Percentiles rank a stretch among this genome's conserved stretches.
Conservation (phyloP, 2,113 vertebrate species). For the Pedetes capensis region DNA sequence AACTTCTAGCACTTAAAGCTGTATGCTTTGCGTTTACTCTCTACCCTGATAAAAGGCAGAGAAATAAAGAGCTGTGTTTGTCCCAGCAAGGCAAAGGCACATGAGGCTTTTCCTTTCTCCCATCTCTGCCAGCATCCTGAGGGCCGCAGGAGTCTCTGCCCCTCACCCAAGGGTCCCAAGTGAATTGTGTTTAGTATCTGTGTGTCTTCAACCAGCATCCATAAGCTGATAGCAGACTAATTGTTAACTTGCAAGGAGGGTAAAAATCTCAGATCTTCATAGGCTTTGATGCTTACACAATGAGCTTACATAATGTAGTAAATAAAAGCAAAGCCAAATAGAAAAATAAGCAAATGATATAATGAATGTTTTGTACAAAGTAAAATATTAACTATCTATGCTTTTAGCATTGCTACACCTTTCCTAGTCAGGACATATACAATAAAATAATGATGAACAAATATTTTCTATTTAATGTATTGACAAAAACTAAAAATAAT, state of each 20-base stretch:
- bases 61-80: too few relatives aligned
- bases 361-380: neutral
- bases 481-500: neutral
- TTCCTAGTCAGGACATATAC: neutral
- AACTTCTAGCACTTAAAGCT: too few relatives aligned
- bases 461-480: neutral
- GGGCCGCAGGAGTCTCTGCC: too few relatives aligned
- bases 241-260: neutral
- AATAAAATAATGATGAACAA: neutral
- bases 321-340: neutral
- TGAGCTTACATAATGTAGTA: neutral
- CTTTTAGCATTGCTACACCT: neutral
- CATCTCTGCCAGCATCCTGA: too few relatives aligned
- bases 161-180: neutral
- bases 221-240: neutral
- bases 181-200: too few relatives aligned
- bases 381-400: neutral
- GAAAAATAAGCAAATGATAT: neutral
- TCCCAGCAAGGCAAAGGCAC: too few relatives aligned
- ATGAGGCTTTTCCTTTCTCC: too few relatives aligned
- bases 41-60: too few relatives aligned
- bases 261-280: neutral
- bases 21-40: too few relatives aligned
- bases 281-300: neutral
- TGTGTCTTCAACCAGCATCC: neutral